These are phyloP conservation scores for Drosophila athabasca DNA, from an alignment of 1,140 invertebrate species.

Conservation along the genomic window DNA sequence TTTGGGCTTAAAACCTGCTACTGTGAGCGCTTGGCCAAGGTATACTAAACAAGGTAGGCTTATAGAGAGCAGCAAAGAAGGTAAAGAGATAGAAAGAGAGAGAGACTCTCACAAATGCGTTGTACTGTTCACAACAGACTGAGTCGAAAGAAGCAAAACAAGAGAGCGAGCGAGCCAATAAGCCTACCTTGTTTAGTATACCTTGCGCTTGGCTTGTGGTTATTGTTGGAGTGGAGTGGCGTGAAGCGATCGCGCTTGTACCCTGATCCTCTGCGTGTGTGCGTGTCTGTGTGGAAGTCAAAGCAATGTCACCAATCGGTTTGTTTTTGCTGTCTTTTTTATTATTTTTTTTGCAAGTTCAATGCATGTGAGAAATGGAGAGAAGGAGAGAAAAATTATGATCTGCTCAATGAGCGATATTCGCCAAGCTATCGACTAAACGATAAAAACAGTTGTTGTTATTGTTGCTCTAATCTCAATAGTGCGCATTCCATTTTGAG, in stretches of 20 bases:
- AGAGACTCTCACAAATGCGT: no score
- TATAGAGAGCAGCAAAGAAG: no score
- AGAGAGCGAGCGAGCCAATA: no score
- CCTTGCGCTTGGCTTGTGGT: no score
- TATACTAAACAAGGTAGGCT: no score
- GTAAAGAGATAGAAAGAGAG: no score
- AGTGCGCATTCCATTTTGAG: neutral
- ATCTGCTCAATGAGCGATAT: conserved; percentile 10
- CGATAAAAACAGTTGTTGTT: neutral
- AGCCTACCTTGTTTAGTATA: no score
- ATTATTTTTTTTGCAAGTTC: conserved; percentile 4
- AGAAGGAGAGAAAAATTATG: neutral
- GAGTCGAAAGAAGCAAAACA: no score
- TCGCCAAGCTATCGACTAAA: neutral
- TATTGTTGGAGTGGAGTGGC: no score
- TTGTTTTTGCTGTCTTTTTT: conserved; percentile 31
- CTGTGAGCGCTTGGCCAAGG: no score
- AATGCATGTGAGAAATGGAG: conserved; percentile 15
- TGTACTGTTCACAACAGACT: no score
- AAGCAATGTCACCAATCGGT: conserved; percentile 70
- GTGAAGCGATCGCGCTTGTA: conserved; percentile 30
- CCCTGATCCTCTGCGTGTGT: conserved; percentile 4
- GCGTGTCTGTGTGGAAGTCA: conserved; percentile 62
- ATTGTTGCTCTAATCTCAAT: neutral
- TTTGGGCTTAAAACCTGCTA: conserved; percentile 3